Evolutionary conservation across 1,140 invertebrate species (phyloP), one percentile per base, ranked within the genome.

Genomic region (Ylistrum balloti): DNA sequence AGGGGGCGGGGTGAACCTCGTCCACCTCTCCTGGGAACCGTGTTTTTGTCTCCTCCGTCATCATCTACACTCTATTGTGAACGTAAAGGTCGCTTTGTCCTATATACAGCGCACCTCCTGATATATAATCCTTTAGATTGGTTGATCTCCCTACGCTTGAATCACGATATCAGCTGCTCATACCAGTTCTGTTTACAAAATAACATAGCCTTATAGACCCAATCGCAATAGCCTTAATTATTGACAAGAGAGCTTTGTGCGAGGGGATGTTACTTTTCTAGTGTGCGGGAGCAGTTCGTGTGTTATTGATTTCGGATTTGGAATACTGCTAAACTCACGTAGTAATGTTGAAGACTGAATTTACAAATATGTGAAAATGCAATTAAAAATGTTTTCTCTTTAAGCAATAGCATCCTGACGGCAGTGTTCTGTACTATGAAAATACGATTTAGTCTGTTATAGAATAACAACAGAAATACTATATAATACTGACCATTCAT

Each of bases 1-100:
- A 93, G 7, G 87, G 74, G 0, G 91, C 90, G 17, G 93, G 93
- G 33, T 91, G 33, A 74, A 91, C 88, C 28, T 87, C 86, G n/a
- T 89, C 88, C 7, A 87, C 45, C n/a, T 89, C 88, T 33, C 90
- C 90, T 5, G 90, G 90, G 33, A 41, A 90, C n/a, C 56, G 22
- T 1, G 56, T 11, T n/a, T 74, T 74, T 28, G n/a, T 28, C 56
- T 74, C 56, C 1, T 74, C 56, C 7, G 22, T 17, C 56, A 74
- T 74, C 22, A 9, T 45, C 41, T 17, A 17, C 9, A 13, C 41
- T 9, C 10, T 45, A 17, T 45, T 45, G 17, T 17, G 17, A 45
- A 15, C 10, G 9, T 9, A 45, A 9, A 9, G 41, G 17, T 45
- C 41, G 35, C 5, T 45, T 28, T n/a, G 56, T n/a, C n/a, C 5